Conservation (phyloP, 2,797 vertebrate genomes). For the Acanthurus leucopareius region DNA sequence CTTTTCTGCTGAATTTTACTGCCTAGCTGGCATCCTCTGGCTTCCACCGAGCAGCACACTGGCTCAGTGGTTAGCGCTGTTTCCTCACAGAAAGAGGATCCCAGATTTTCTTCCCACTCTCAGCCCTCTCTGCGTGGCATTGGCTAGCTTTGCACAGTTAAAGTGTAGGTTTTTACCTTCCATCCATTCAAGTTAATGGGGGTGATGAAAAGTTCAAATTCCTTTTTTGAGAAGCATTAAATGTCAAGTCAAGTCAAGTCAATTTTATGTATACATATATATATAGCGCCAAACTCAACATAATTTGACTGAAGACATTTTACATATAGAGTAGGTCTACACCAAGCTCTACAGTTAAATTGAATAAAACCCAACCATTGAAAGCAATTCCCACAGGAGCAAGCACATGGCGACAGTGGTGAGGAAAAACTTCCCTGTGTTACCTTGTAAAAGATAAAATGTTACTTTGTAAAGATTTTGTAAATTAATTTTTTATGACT, state of each 20-base stretch:
- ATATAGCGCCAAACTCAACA: slow-evolving; percentile 27
- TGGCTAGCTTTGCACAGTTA: slow-evolving; percentile 7
- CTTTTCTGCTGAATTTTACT: slow-evolving; percentile 54
- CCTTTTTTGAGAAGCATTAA: neutral
- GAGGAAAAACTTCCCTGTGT: no score
- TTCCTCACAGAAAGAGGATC: slow-evolving; percentile 30
- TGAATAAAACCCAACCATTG: no score
- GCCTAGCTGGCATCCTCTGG: slow-evolving; percentile 31
- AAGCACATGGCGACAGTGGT: no score
- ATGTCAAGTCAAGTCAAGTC: no score
- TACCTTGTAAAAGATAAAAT: neutral
- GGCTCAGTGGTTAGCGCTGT: slow-evolving; percentile 37
- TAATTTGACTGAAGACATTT: no score
- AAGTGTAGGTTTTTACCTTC: slow-evolving; percentile 1
- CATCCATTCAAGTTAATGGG: neutral
- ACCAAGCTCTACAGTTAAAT: no score
- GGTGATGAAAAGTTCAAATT: neutral
- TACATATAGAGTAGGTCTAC: no score
- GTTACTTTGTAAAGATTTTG: neutral
- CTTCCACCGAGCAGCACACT: slow-evolving; percentile 31
- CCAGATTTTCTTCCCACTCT: slow-evolving; percentile 19
- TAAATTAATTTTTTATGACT: neutral
- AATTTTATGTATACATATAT: no score
- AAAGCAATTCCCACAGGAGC: no score
- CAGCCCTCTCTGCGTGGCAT: slow-evolving; percentile 9